Evolutionary conservation across 1,140 invertebrate genomes (phyloP).

Genomic region (Drosophila orena): DNA sequence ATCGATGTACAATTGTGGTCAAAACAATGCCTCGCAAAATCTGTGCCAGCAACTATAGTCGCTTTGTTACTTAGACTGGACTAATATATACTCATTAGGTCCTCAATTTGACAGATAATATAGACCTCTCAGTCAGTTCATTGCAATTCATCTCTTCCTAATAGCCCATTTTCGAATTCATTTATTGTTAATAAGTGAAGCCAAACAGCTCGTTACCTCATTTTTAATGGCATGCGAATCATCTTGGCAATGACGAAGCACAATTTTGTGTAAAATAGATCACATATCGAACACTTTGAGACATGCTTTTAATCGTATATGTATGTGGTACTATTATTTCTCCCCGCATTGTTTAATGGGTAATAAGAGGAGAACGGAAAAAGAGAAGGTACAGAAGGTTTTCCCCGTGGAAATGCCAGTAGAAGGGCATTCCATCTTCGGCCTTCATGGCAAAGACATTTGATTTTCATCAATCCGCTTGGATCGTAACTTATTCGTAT

Average conservation of each 20-base stretch:
- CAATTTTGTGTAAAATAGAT: not conserved
- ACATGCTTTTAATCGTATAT: not conserved
- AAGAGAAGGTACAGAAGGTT: not conserved
- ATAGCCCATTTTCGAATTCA: too few species aligned
- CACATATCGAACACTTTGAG: too few species aligned
- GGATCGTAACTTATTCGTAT: slow-evolving; percentile 16
- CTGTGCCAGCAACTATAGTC: not conserved
- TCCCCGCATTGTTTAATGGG: not conserved
- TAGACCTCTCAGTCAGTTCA: too few species aligned
- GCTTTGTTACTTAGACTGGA: not conserved
- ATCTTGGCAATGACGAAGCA: not conserved
- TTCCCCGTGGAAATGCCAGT: slow-evolving; percentile 6
- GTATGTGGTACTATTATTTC: not conserved
- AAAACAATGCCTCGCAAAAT: slow-evolving; percentile 1
- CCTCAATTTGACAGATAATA: too few species aligned
- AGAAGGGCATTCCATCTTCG: slow-evolving; percentile 37
- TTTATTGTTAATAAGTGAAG: not conserved
- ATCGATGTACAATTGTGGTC: slow-evolving; percentile 25
- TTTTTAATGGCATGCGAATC: not conserved
- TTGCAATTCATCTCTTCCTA: too few species aligned
- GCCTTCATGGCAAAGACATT: not conserved
- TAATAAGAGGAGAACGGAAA: not conserved
- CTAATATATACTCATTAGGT: not conserved
- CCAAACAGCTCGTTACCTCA: not conserved
- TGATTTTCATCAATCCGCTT: slow-evolving; percentile 26